These are phyloP conservation scores for Tragelaphus buxtoni DNA, from an alignment of 2,113 vertebrate genomes.

Conservation along the genomic window DNA sequence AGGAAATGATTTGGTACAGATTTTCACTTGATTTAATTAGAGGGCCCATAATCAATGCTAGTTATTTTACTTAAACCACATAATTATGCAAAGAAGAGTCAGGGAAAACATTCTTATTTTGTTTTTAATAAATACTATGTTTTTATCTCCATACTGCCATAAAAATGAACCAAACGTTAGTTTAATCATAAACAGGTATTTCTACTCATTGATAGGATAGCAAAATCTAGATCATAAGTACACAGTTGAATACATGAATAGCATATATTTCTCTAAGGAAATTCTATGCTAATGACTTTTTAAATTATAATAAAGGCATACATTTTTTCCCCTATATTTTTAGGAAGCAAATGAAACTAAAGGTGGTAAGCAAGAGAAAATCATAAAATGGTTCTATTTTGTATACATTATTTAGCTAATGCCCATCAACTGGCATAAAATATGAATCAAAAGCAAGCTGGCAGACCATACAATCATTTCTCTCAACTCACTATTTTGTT, in stretches of 20 bases:
- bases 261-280: background rate
- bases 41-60: background rate
- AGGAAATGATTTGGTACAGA: background rate
- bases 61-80: background rate
- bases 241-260: background rate
- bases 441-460: background rate
- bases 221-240: background rate
- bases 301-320: background rate
- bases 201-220: background rate
- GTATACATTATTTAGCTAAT: background rate
- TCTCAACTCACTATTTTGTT: background rate
- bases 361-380: background rate
- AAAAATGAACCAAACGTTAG: background rate
- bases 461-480: background rate
- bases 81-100: background rate
- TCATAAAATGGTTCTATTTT: background rate
- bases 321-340: background rate
- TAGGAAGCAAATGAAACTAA: background rate
- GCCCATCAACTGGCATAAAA: background rate
- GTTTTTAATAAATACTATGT: background rate
- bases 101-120: background rate
- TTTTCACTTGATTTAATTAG: background rate
- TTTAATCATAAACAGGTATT: background rate
- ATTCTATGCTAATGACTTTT: background rate
- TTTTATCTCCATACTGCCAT: background rate